These are phyloP conservation scores for Malthinus seriepunctatus DNA, from an alignment of 2,888 invertebrate genomes.

Conservation along the genomic window DNA sequence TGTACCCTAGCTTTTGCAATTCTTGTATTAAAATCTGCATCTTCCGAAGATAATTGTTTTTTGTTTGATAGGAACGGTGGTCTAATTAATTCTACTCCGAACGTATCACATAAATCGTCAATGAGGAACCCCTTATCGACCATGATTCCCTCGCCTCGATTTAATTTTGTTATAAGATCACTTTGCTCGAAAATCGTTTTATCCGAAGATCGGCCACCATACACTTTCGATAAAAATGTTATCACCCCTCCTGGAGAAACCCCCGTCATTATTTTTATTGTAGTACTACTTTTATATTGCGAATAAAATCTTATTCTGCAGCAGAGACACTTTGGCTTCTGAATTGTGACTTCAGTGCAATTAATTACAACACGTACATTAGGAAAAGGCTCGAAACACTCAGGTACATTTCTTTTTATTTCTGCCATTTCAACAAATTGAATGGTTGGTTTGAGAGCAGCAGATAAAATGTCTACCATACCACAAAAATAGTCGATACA, in stretches of 20 bases:
- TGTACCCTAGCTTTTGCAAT: background rate
- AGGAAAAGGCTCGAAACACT: background rate
- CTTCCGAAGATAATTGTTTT: background rate
- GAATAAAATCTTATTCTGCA: background rate
- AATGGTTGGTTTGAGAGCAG: background rate
- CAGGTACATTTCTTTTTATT: background rate
- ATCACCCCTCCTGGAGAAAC: background rate
- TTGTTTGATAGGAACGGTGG: background rate
- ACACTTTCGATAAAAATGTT: background rate
- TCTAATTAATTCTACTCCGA: background rate
- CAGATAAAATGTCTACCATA: background rate
- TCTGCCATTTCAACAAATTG: background rate
- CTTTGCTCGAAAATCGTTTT: background rate
- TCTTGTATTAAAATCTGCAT: background rate
- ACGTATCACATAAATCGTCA: background rate
- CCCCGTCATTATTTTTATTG: background rate
- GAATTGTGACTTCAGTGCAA: background rate
- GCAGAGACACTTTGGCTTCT: background rate
- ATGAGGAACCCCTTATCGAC: background rate
- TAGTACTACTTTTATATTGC: background rate
- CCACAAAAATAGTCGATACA: background rate
- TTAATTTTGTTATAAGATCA: background rate
- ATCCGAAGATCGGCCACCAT: background rate
- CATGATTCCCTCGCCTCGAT: background rate
- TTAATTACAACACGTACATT: background rate